Conservation (phyloP, 2,888 invertebrate species). For the Oscheius sp. region DNA sequence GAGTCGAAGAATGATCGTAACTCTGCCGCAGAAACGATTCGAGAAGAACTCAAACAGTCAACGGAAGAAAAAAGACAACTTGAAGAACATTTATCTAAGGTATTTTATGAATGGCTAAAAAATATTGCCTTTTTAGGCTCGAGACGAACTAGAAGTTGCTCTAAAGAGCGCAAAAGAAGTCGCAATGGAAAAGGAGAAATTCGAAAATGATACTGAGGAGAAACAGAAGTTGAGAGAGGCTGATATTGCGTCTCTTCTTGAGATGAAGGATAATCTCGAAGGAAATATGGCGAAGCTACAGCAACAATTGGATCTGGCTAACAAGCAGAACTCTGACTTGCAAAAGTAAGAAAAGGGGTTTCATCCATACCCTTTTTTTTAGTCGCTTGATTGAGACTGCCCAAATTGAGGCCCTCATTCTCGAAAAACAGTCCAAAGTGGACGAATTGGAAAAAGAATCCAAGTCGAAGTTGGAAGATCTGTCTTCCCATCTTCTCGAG, state of each 20-base stretch:
- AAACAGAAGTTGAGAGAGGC: background rate
- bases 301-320: background rate
- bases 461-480: background rate
- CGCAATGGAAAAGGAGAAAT: background rate
- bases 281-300: background rate
- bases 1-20: slow-evolving; percentile 1
- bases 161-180: background rate
- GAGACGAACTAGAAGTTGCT: background rate
- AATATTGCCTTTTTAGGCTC: background rate
- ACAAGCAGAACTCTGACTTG: slow-evolving; percentile 5
- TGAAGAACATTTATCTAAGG: background rate
- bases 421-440: background rate
- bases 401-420: background rate
- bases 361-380: background rate
- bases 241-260: background rate
- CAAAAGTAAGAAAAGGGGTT: background rate
- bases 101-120: background rate
- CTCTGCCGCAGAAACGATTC: background rate
- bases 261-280: slow-evolving; percentile 10
- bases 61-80: background rate
- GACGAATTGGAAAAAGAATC: background rate
- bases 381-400: background rate
- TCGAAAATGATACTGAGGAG: no score
- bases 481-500: background rate
- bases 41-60: background rate